phyloP scores from a whole-genome alignment of 2,797 vertebrate genomes.

The Silurus aristotelis region DNA sequence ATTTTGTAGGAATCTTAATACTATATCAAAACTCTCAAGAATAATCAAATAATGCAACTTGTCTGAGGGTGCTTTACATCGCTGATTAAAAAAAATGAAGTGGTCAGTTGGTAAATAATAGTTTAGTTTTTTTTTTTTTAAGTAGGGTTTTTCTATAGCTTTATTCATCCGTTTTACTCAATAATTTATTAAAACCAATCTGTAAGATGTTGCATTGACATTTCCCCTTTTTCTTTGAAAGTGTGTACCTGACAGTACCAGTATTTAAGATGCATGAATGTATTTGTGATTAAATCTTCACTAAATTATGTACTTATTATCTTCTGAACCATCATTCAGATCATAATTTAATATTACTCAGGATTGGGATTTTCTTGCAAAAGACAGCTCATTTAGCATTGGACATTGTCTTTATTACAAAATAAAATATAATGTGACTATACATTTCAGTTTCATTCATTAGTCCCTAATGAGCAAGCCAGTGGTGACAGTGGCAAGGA shows the following conservation, averaged over 20 bases:
- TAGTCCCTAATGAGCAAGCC: no score
- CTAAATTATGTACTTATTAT: background rate
- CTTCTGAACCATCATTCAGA: background rate
- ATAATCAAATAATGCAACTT: background rate
- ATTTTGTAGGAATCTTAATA: background rate
- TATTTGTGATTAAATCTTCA: background rate
- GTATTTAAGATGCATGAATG: background rate
- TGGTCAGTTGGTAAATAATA: background rate
- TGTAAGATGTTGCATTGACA: background rate
- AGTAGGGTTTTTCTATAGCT: no score
- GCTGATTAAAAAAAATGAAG: background rate
- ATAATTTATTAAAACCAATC: background rate
- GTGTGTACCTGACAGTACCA: background rate
- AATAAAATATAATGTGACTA: no score
- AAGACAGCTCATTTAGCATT: no score
- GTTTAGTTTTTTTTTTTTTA: background rate
- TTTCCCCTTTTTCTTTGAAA: background rate
- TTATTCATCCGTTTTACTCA: background rate
- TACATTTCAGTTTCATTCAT: no score
- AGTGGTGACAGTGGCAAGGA: no score
- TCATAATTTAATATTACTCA: background rate
- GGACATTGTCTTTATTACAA: no score
- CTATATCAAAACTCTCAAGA: background rate
- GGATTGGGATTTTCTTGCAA: background rate
- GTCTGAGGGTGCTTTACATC: background rate